Evolutionary conservation across 2,113 vertebrate species (phyloP), one percentile per base, ranked within the genome.

Genomic region (Leucopternis melanops): DNA sequence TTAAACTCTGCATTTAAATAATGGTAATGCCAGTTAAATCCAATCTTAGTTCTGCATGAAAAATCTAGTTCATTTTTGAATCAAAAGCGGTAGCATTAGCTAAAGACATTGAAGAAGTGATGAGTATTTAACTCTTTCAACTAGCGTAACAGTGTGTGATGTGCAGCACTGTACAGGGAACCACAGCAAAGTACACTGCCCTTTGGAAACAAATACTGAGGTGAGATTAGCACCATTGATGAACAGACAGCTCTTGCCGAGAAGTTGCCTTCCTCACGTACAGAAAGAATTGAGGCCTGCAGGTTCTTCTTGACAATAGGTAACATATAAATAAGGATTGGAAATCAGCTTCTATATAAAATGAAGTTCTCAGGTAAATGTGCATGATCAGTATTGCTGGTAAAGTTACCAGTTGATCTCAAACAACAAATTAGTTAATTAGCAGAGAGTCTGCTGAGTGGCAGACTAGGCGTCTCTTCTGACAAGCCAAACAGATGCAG

Each of bases 171-270:
- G 88, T 93, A 91, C 97, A 97, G 95, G 96, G 94, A 97, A 96
- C 94, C 79, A 69, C 52, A 95, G 94, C 95, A 44, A 96, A 65
- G 95, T 83, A 94, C 92, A 38, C 95, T 96, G 97, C 87, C 95
- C 95, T 71, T 59, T 79, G 98, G 94, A 95, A 98, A 96, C 78
- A 90, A 97, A 54, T 92, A 96, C 72, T 94, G 97, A 97, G 98
- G 98, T 95, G 97, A 98, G 91, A 97, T 98, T 98, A 98, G 98
- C 98, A 99, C 98, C 98, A 97, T 96, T 98, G 97, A 97, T 97
- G 98, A 97, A 96, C 93, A 88, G 84, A 97, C 93, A 97, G 95
- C 94, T 96, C 66, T 61, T 75, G 96, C 95, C 96, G 96, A 80
- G 69, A 92, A 90, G 97, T 95, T 92, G 14, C 95, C 97, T 88